phyloP scores from a whole-genome alignment of 2,888 invertebrate genomes.

The Caenorhabditis angaria region DNA sequence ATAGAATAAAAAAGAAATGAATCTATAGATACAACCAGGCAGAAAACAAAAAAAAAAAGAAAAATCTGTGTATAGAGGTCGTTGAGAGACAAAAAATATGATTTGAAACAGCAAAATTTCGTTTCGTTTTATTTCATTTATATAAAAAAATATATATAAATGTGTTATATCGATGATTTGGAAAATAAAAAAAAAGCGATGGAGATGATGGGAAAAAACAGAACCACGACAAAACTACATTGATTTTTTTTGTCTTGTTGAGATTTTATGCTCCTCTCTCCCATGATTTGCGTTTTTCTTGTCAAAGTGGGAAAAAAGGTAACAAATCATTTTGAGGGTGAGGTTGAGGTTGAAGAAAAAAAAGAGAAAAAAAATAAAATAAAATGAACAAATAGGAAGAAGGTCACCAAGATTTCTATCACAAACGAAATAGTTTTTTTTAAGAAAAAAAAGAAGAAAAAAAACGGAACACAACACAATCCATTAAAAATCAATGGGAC shows the following conservation, averaged over 20 bases:
- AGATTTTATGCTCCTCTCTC: too few relatives aligned
- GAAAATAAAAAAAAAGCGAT: not conserved
- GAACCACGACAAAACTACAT: not conserved
- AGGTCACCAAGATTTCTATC: not conserved
- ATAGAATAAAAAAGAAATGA: constrained; percentile 14
- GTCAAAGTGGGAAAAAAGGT: too few relatives aligned
- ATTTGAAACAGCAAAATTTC: not conserved
- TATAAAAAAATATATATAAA: not conserved
- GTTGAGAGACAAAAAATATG: constrained; percentile 16
- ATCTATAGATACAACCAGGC: not conserved
- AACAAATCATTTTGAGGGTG: too few relatives aligned
- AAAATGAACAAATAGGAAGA: constrained; percentile 1
- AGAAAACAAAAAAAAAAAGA: constrained; percentile 10
- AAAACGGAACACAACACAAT: not conserved
- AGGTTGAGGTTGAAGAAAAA: too few relatives aligned
- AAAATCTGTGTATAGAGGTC: constrained; percentile 16
- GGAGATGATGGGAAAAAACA: constrained; percentile 1
- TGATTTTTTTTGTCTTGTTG: not conserved
- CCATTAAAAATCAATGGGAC: not conserved
- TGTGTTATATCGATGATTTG: constrained; percentile 1
- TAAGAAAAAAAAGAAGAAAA: not conserved
- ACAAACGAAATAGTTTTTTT: not conserved
- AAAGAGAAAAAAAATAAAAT: not conserved
- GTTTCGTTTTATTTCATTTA: too few relatives aligned
- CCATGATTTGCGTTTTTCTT: not conserved